Conservation (phyloP, 2,888 invertebrate species). For the Lasioglossum vierecki region DNA sequence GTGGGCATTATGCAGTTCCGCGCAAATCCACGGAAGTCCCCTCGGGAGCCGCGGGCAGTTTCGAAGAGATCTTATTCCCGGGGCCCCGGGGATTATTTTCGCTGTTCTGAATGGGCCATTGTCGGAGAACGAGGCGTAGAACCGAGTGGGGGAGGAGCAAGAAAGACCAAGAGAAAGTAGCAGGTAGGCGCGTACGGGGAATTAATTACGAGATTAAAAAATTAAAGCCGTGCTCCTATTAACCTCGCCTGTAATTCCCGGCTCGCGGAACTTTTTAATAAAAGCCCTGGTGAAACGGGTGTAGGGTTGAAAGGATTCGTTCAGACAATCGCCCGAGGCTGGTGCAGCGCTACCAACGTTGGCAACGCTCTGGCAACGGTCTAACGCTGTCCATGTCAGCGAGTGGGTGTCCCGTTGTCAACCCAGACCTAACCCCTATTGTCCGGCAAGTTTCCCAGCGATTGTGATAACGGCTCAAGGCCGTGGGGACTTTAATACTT, state of each 20-base stretch:
- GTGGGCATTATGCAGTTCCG: not conserved
- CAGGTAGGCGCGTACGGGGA: not conserved
- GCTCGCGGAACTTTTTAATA: constrained; percentile 26
- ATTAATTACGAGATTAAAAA: constrained; percentile 46
- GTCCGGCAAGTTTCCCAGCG: constrained; percentile 56
- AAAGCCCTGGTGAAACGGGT: not conserved
- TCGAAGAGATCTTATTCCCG: not conserved
- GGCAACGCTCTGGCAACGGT: not conserved
- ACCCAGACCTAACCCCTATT: constrained; percentile 46
- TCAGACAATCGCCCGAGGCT: constrained; percentile 27
- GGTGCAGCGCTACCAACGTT: not conserved
- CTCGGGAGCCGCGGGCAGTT: not conserved
- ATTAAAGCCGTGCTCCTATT: constrained; percentile 24
- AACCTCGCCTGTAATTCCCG: constrained; percentile 26
- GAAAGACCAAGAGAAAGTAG: not conserved
- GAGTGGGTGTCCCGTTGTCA: constrained; percentile 18
- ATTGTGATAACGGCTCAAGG: constrained; percentile 62
- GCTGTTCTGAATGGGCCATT: not conserved
- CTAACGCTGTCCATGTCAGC: not conserved
- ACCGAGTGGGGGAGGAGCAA: not conserved
- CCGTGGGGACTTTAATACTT: constrained; percentile 74
- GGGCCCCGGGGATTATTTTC: not conserved
- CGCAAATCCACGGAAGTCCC: not conserved
- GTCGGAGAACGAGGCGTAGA: not conserved
- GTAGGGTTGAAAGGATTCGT: constrained; percentile 35